phyloP scores from a whole-genome alignment of 2,888 invertebrate species.

The Maniola hyperantus region DNA sequence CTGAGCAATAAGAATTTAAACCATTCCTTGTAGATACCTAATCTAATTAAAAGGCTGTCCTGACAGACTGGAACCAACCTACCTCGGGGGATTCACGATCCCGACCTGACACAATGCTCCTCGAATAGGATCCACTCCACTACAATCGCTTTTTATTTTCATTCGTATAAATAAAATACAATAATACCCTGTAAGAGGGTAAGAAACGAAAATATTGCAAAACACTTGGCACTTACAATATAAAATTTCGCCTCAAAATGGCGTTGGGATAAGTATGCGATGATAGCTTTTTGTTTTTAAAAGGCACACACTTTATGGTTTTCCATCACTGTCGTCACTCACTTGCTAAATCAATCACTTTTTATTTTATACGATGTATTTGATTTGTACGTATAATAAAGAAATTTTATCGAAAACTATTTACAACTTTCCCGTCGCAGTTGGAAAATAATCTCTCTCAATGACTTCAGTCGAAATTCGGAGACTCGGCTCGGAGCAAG shows the following conservation, averaged over 20 bases:
- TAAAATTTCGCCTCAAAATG: slow-evolving; percentile 84
- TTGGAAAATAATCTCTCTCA: slow-evolving; percentile 49
- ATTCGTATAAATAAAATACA: slow-evolving; percentile 53
- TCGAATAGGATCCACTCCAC: slow-evolving; percentile 47
- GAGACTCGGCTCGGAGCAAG: slow-evolving; percentile 26
- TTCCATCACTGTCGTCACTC: slow-evolving; percentile 65
- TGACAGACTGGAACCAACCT: slow-evolving; percentile 67
- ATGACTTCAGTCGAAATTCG: slow-evolving; percentile 35
- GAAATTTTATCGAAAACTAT: slow-evolving; percentile 71
- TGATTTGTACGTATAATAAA: slow-evolving; percentile 51
- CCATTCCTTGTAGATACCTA: slow-evolving; percentile 45
- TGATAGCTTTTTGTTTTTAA: slow-evolving; percentile 81
- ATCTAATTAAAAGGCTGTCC: slow-evolving; percentile 71
- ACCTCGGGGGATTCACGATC: slow-evolving; percentile 67
- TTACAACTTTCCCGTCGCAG: slow-evolving; percentile 80
- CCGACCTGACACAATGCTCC: slow-evolving; percentile 52
- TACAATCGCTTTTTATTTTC: slow-evolving; percentile 51
- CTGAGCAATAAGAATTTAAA: background rate
- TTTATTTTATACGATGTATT: slow-evolving; percentile 54
- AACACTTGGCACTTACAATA: slow-evolving; percentile 83
- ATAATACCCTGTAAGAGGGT: slow-evolving; percentile 54
- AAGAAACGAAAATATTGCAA: slow-evolving; percentile 75
- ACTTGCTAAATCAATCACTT: slow-evolving; percentile 63
- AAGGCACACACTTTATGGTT: slow-evolving; percentile 66
- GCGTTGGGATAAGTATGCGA: slow-evolving; percentile 83